These are phyloP conservation scores for Chiloscyllium plagiosum DNA, from an alignment of 2,113 vertebrate genomes.

Conservation along the genomic window DNA sequence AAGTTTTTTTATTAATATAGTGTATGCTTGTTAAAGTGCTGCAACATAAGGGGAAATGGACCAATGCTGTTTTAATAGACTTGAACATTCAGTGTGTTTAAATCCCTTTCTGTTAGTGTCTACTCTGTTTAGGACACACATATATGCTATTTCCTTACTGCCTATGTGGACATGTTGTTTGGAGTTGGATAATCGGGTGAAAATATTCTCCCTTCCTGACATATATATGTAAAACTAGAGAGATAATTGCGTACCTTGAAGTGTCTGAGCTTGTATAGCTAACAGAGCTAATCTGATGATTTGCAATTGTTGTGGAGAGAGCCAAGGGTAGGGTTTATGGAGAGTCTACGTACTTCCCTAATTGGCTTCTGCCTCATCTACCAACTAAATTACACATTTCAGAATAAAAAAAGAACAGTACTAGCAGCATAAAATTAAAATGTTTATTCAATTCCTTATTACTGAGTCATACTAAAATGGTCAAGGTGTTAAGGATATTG, in stretches of 20 bases:
- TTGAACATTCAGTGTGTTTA: background rate
- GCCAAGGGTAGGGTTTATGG: background rate
- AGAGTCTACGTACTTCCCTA: background rate
- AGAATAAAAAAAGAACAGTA: background rate
- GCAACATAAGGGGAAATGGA: background rate
- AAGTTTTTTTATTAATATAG: background rate
- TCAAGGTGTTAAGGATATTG: background rate
- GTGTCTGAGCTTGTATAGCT: background rate
- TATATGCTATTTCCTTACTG: background rate
- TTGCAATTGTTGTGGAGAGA: background rate
- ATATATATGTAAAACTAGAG: background rate
- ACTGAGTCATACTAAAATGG: background rate
- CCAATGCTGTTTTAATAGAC: background rate
- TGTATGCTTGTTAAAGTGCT: background rate
- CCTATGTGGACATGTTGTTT: background rate
- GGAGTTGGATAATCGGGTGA: background rate
- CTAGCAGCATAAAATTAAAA: background rate
- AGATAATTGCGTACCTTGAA: background rate
- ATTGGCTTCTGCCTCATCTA: background rate
- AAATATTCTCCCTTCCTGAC: background rate
- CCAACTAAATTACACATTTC: background rate
- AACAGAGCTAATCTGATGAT: background rate
- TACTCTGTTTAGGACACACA: background rate
- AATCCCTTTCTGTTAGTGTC: background rate
- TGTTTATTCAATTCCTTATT: background rate